phyloP scores from a whole-genome alignment of 2,797 vertebrate genomes.

The Oreochromis mossambicus region DNA sequence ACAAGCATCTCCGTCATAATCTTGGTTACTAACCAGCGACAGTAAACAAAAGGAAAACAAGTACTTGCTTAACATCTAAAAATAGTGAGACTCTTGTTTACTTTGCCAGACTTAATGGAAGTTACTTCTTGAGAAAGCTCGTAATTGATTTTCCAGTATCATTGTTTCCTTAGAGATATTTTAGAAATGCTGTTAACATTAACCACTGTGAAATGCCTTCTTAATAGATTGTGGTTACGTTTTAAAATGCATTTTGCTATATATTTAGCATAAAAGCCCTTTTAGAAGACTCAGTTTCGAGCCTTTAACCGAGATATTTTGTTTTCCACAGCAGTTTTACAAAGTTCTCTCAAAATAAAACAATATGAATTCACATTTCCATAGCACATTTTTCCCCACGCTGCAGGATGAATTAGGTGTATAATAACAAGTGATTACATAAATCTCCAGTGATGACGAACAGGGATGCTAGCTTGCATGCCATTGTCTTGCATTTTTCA shows the following conservation, averaged over 20 bases:
- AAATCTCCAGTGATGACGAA: background rate
- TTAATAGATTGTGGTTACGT: background rate
- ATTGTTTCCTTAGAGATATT: background rate
- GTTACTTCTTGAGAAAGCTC: background rate
- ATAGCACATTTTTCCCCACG: background rate
- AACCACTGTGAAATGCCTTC: background rate
- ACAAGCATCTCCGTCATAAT: background rate
- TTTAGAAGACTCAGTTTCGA: background rate
- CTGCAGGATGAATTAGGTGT: background rate
- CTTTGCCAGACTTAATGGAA: background rate
- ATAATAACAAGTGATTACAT: background rate
- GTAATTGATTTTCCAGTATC: background rate
- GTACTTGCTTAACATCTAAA: background rate
- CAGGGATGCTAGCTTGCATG: background rate
- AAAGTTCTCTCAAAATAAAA: background rate
- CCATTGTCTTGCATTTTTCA: background rate
- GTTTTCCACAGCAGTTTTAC: background rate
- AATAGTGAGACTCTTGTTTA: background rate
- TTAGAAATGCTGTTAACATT: background rate
- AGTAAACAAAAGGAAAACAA: background rate
- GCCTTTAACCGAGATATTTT: background rate
- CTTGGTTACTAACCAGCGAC: background rate
- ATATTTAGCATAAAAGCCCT: background rate
- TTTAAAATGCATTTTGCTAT: background rate
- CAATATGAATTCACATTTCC: background rate